Percentiles rank a stretch among this genome's conserved stretches.
These are phyloP conservation scores for Lacerta bilineata DNA, from an alignment of 2,797 vertebrate genomes.

Conservation along the genomic window DNA sequence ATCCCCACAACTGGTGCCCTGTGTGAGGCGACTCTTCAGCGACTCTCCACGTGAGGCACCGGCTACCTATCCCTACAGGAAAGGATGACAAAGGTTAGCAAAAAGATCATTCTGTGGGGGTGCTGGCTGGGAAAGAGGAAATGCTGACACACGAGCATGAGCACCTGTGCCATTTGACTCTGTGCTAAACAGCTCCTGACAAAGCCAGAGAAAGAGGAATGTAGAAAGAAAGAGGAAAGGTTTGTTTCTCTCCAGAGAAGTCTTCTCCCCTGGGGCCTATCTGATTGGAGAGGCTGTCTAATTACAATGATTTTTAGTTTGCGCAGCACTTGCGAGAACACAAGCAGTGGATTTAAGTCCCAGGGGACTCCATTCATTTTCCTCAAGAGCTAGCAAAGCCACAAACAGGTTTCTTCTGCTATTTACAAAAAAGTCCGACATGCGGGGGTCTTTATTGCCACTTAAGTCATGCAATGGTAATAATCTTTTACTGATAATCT, in stretches of 20 bases:
- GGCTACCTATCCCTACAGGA: background rate
- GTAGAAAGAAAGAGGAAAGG: constrained; percentile 13
- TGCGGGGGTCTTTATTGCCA: constrained; percentile 64
- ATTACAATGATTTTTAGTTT: constrained; percentile 40
- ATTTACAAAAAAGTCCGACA: constrained; percentile 45
- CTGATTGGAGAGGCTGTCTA: constrained; percentile 42
- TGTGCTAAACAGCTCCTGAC: constrained; percentile 30
- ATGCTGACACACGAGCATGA: background rate
- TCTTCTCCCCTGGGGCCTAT: constrained; percentile 23
- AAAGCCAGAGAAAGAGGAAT: constrained; percentile 42
- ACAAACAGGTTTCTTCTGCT: constrained; percentile 52
- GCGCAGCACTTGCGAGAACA: constrained; percentile 5
- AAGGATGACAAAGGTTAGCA: constrained; percentile 31
- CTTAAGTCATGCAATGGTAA: constrained; percentile 56
- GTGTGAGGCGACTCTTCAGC: too few species aligned
- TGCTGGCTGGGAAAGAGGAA: constrained; percentile 32
- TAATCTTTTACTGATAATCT: constrained; percentile 49
- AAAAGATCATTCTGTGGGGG: background rate
- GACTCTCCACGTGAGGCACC: too few species aligned
- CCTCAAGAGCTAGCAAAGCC: constrained; percentile 12
- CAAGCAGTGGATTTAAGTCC: constrained; percentile 40
- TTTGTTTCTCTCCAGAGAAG: constrained; percentile 27
- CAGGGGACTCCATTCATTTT: constrained; percentile 32
- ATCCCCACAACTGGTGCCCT: too few species aligned
- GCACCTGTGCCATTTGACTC: background rate